Evolutionary conservation across 2,888 invertebrate genomes (phyloP).

Genomic region (Leucania comma): DNA sequence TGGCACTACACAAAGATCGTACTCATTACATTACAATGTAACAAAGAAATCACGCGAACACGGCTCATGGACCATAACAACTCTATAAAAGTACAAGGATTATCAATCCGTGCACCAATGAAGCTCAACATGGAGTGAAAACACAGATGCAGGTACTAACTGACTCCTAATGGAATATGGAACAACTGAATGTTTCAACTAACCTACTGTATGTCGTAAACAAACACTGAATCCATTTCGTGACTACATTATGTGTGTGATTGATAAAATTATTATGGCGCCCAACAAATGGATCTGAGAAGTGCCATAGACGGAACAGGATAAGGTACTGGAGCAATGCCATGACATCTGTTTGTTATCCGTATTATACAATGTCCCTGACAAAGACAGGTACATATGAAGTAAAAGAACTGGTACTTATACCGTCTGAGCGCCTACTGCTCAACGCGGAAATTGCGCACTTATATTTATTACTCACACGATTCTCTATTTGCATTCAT

Average conservation of each 20-base stretch:
- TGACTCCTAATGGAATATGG: background rate
- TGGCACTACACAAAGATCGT: slow-evolving; percentile 9
- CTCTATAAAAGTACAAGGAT: slow-evolving; percentile 40
- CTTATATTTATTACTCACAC: slow-evolving; percentile 49
- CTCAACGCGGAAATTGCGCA: slow-evolving; percentile 60
- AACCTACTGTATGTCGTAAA: background rate
- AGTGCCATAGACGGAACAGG: slow-evolving; percentile 11
- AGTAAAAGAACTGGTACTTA: slow-evolving; percentile 16
- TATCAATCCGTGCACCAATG: slow-evolving; percentile 33
- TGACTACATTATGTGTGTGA: background rate
- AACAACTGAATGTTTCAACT: slow-evolving; percentile 14
- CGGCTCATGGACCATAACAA: slow-evolving; percentile 28
- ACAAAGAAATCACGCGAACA: slow-evolving; percentile 44
- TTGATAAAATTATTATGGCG: slow-evolving; percentile 2
- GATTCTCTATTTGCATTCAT: slow-evolving; percentile 35
- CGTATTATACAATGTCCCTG: slow-evolving; percentile 60
- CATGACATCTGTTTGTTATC: slow-evolving; percentile 43
- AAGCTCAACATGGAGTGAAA: slow-evolving; percentile 50
- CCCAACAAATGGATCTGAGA: slow-evolving; percentile 14
- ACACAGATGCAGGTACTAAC: slow-evolving; percentile 3
- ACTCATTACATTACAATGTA: slow-evolving; percentile 26
- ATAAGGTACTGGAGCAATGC: slow-evolving; percentile 8
- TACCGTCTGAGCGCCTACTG: slow-evolving; percentile 26
- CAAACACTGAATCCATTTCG: slow-evolving; percentile 2
- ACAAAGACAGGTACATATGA: slow-evolving; percentile 64